phyloP scores from a whole-genome alignment of 2,113 vertebrate species.

The Rattus rattus region DNA sequence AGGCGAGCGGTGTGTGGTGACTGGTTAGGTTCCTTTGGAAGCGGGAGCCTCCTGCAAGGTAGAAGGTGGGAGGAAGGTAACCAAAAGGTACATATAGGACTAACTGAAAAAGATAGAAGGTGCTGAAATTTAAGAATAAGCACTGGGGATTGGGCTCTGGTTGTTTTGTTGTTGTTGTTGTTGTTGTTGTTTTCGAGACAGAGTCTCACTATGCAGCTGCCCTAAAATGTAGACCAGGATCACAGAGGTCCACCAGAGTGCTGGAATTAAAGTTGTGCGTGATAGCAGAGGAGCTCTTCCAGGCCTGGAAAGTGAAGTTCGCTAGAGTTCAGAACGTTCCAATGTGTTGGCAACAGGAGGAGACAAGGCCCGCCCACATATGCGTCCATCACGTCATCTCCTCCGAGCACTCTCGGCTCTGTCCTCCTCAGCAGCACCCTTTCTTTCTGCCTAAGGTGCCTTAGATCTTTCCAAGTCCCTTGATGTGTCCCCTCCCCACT shows the following conservation, averaged over 20 bases:
- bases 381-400: neutral
- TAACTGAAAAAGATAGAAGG: slow-evolving; percentile 8
- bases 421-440: neutral
- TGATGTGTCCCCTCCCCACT: neutral
- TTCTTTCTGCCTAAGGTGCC: neutral
- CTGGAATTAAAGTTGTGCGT: neutral
- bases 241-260: neutral
- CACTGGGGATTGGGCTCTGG: neutral
- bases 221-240: neutral
- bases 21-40: neutral
- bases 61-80: neutral
- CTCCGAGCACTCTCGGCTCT: neutral
- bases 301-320: neutral
- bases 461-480: neutral
- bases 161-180: neutral
- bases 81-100: neutral
- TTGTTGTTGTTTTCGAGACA: neutral
- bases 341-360: neutral
- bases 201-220: neutral
- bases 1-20: neutral
- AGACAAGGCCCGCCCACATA: no score
- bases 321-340: neutral
- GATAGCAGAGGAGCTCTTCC: neutral
- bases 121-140: neutral
- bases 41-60: neutral